Base-by-base conservation (phyloP, 2,888 invertebrate species). In the Dolichopus griseipennis region DNA sequence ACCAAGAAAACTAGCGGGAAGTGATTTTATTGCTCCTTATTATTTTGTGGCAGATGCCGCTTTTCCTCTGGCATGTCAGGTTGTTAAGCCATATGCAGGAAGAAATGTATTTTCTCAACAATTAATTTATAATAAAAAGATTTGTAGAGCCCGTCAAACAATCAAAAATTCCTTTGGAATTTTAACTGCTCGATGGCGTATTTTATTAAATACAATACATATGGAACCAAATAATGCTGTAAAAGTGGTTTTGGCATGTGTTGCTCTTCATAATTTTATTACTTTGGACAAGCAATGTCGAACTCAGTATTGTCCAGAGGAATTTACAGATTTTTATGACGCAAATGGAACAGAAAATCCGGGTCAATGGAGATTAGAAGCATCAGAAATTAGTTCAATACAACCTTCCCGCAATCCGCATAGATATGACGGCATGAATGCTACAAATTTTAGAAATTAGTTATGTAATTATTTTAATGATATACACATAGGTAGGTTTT, bases 131-230 rank as follows among this genome's bases (percentile, higher is more conserved):
- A 70, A 68, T 15, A 69, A 68, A 67, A 52, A 66, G 9, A 37
- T 70, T 6, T 68, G 52, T 9, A 15, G 62, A 64, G 66, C 70
- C 37, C 66, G 65, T 4, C 64, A 64, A 2, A 67, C 67, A 10
- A 69, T 69, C 61, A 67, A 70, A 61, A 68, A 71, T 37, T 34
- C 63, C 8, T 69, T 71, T 61, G 69, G 71, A 65, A 69, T 68
- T 61, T 63, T 72, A n/a, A 41, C 68, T n/a, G 52, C 68, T 12
- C 68, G 71, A 12, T 71, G 71, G n/a, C n/a, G n/a, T n/a, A n/a
- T n/a, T n/a, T n/a, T n/a, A n/a, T n/a, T n/a, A n/a, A n/a, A n/a
- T n/a, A 68, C 68, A 12, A 10, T 70, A 10, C 22, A 70, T 52
- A 69, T 71, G 66, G 9, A 34, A 18, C 69, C 69, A 0, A 64